Base-by-base conservation (phyloP, 2,888 invertebrate genomes). In the Crocallis elinguaria region DNA sequence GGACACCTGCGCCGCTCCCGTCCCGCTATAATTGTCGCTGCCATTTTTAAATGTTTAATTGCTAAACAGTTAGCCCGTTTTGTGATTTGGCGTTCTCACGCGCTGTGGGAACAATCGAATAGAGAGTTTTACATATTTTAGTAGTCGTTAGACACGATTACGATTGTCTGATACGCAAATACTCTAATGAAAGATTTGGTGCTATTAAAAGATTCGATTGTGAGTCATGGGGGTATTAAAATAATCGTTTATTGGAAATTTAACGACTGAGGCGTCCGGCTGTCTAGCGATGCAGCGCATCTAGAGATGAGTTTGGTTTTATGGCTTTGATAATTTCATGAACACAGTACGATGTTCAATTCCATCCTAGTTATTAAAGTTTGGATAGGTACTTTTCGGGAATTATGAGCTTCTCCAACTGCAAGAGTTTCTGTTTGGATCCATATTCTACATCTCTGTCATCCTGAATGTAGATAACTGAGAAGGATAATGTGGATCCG, bases 51-150 rank as follows among this genome's bases (percentile, higher is more conserved):
- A 79, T 75, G 62, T 79, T 84, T 89, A 89, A 90, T 89, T 86
- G 83, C 75, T 71, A 66, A 71, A 86, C 86, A 86, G 87, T 88
- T 88, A 86, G 73, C 61, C 71, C 67, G 75, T 79, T 82, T 73
- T 82, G 72, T 80, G 78, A 80, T 79, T 82, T 77, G 75, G 75
- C 74, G 77, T 88, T 89, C 88, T 88, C 89, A 89, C 89, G 88
- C 80, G 70, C 56, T 88, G 88, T 88, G 88, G 86, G 87, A 88
- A 88, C 80, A 79, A 76, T 77, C 73, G 75, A 49, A 54, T 57
- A 59, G 71, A 75, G 73, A 77, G 73, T 73, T 81, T 77, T 78
- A 77, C 78, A 77, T 73, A 74, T 75, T 76, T 77, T 71, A 71
- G 75, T 77, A 76, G 72, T 75, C 69, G 75, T 76, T 80, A 73